Base-by-base conservation (phyloP, 1,140 invertebrate species). In the Planococcus citri region DNA sequence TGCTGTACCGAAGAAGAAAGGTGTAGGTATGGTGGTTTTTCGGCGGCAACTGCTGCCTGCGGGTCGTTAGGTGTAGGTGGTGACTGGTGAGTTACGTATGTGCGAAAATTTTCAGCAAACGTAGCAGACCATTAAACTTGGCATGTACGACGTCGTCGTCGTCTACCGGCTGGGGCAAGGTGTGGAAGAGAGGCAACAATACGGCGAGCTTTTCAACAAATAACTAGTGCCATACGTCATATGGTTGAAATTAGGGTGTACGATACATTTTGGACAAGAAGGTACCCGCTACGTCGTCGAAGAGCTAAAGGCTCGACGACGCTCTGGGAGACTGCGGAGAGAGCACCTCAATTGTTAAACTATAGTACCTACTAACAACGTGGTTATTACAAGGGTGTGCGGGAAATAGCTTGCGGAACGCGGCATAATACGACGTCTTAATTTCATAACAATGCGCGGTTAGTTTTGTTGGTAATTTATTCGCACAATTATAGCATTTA, bases 391-490 rank as follows among this genome's bases (percentile, higher is more conserved):
- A 3, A 14, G 29, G 29, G 29, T 33, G 29, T 12, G 29, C 29
- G 29, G 29, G 12, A 6, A 12, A 33, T 33, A n/a, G n/a, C n/a
- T n/a, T n/a, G n/a, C n/a, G 29, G 29, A 12, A 12, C 29, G 29
- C 41, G 41, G 41, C 6, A n/a, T 51, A 20, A 51, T 51, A 51
- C n/a, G n/a, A 51, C 41, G 17, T 51, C 41, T 51, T 51, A 51
- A 51, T 51, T 51, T 51, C 41, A 51, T 51, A 51, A 51, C 41
- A 51, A 51, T 51, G 41, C 41, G 41, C 41, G 41, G 41, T 51
- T 51, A 51, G 41, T 51, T 51, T 51, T 51, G 29, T 33, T 17
- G 41, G 41, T 51, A 51, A 51, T 51, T 51, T 51, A 51, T 51
- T 51, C 41, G 10, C n/a, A 51, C 41, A 51, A 51, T 51, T 51